These are phyloP conservation scores for Microchrysa polita DNA, from an alignment of 2,888 invertebrate species.

Conservation along the genomic window DNA sequence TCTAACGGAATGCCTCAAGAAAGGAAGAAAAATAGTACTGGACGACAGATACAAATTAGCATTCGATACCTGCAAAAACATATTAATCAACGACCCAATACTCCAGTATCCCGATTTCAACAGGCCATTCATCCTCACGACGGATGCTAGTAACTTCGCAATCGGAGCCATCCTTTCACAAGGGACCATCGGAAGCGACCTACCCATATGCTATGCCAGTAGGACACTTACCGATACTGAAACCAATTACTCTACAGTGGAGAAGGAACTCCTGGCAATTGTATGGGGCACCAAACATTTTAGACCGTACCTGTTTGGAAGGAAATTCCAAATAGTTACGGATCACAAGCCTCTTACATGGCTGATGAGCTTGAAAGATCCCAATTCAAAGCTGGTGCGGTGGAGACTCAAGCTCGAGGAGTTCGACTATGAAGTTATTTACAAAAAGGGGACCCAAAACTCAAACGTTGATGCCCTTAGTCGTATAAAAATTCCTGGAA, in stretches of 20 bases:
- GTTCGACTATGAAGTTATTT: slow-evolving; percentile 8
- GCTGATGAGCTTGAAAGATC: slow-evolving; percentile 30
- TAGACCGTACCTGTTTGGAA: slow-evolving; percentile 57
- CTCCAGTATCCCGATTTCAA: slow-evolving; percentile 26
- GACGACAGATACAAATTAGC: too few species aligned
- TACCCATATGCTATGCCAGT: slow-evolving; percentile 54
- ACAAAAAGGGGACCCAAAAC: slow-evolving; percentile 19
- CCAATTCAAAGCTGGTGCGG: slow-evolving; percentile 18
- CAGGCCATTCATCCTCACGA: slow-evolving; percentile 5
- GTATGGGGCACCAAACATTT: slow-evolving; percentile 57
- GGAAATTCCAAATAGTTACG: slow-evolving; percentile 44
- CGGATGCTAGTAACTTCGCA: slow-evolving; percentile 19
- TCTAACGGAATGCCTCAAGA: too few species aligned
- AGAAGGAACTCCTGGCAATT: slow-evolving; percentile 57
- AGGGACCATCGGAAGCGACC: slow-evolving; percentile 44
- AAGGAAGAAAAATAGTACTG: too few species aligned
- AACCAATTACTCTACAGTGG: slow-evolving; percentile 54
- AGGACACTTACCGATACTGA: slow-evolving; percentile 49
- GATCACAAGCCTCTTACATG: slow-evolving; percentile 43
- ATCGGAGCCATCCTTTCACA: slow-evolving; percentile 12
- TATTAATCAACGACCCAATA: too few species aligned
- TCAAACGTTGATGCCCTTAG: neutral
- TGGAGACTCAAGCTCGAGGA: slow-evolving; percentile 21
- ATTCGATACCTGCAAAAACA: too few species aligned
- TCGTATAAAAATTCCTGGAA: neutral